Evolutionary conservation across 2,797 vertebrate species (phyloP), one percentile per base, ranked within the genome.

Genomic region (Pterois miles): DNA sequence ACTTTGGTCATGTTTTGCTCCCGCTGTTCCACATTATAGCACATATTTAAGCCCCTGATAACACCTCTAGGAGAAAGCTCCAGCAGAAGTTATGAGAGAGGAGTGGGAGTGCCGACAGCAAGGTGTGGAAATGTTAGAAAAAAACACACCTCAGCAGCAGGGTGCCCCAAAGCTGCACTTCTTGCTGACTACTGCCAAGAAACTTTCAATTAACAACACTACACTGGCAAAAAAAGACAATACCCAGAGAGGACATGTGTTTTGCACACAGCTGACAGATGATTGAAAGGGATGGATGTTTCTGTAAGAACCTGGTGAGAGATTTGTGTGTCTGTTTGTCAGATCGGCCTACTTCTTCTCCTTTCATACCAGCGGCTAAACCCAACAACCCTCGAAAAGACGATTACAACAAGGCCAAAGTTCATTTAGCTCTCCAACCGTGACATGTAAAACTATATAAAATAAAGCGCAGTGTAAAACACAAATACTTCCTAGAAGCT

Each of bases 71-170:
- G 67, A 67, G 56, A 67, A 77, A 64, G 13, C 36, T 38, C 22
- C 12, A 53, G 59, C 56, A 56, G 33, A 50, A 52, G 65, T 83
- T 84, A 66, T 34, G 52, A 74, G 81, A 62, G 59, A 50, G 65
- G 43, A 56, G 68, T 10, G 56, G 73, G 73, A 29, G 72, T 76
- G 68, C 65, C 73, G 33, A 74, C 70, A 77, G 63, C 34, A 43
- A 88, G 54, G 66, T 81, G 82, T 82, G 87, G 84, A 92, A 90
- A 88, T 81, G 50, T 83, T 75, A 80, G 60, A 67, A 54, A 56
- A 64, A 66, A 63, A 69, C 36, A 66, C 54, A 52, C 20, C 52
- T 82, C 52, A 29, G 57, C 68, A 59, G 71, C 27, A 82, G 36
- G 33, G 25, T 52, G 73, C 36, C 63, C n/a, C 31, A 67, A 57